A percentile compares a stretch with the other conserved stretches of the same genome.
phyloP scores from a whole-genome alignment of 2,888 invertebrate species.

The Tinea trinotella region DNA sequence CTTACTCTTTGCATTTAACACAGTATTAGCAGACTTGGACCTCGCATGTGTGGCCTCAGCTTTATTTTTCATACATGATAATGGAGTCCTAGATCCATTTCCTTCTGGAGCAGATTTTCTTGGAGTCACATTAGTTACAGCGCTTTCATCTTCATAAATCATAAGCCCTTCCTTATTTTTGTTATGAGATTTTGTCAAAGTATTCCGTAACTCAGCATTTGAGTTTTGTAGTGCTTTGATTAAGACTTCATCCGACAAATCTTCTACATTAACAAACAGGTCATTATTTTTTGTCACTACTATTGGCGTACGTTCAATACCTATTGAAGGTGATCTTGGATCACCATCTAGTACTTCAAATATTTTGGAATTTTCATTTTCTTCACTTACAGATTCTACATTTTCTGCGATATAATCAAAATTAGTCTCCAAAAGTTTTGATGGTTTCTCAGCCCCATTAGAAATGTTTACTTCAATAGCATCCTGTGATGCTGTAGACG shows the following conservation, averaged over 20 bases:
- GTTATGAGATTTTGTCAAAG: constrained; percentile 32
- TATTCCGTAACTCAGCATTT: constrained; percentile 44
- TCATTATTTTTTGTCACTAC: constrained; percentile 42
- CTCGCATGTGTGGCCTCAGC: constrained; percentile 44
- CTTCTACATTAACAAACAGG: constrained; percentile 49
- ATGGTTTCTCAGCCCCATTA: constrained; percentile 42
- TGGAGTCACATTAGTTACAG: constrained; percentile 37
- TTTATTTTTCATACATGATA: constrained; percentile 67
- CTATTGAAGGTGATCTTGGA: constrained; percentile 61
- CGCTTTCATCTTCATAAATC: constrained; percentile 73
- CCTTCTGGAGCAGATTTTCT: constrained; percentile 47
- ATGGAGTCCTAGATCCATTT: constrained; percentile 54
- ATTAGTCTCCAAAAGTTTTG: constrained; percentile 72
- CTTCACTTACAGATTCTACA: constrained; percentile 38
- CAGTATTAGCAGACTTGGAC: constrained; percentile 58
- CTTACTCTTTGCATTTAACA: constrained; percentile 42
- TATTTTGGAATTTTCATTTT: constrained; percentile 17
- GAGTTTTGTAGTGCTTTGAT: constrained; percentile 56
- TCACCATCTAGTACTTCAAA: constrained; percentile 50
- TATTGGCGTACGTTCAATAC: constrained; percentile 65
- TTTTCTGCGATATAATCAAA: constrained; percentile 39
- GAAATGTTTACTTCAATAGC: constrained; percentile 47
- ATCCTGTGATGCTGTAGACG: constrained; percentile 56
- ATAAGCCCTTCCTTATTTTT: constrained; percentile 61
- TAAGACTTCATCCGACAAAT: constrained; percentile 61